Conservation (phyloP, 2,888 invertebrate genomes). For the Callinectes sapidus region DNA sequence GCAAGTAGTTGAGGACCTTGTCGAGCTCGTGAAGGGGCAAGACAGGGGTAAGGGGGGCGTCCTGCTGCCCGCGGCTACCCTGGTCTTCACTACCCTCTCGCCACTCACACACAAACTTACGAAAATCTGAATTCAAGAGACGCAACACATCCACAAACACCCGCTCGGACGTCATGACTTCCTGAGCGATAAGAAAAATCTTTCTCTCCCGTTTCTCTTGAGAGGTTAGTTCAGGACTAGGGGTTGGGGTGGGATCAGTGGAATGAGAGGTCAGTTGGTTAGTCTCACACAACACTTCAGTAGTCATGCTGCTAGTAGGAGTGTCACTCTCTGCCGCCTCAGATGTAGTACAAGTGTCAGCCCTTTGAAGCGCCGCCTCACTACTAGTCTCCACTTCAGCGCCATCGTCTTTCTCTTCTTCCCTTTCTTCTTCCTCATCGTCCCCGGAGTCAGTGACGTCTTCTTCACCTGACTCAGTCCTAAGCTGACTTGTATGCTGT, state of each 20-base stretch:
- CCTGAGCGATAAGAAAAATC: conserved; percentile 78
- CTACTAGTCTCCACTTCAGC: neutral
- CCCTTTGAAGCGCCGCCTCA: neutral
- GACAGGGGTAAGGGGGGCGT: conserved; percentile 76
- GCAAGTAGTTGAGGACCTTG: conserved; percentile 78
- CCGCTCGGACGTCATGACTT: conserved; percentile 79
- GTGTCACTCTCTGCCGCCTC: neutral
- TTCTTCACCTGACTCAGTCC: neutral
- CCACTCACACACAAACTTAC: conserved; percentile 75
- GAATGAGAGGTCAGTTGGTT: conserved; percentile 16
- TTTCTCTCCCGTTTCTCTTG: conserved; percentile 74
- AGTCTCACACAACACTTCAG: conserved; percentile 48
- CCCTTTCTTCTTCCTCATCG: conserved; percentile 17
- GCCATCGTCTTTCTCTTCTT: neutral
- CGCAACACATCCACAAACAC: conserved; percentile 79
- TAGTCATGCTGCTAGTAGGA: conserved; percentile 38
- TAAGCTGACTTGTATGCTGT: neutral
- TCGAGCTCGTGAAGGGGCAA: conserved; percentile 76
- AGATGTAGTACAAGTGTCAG: neutral
- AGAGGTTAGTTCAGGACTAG: conserved; percentile 52
- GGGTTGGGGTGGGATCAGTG: conserved; percentile 34
- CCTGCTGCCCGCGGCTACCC: conserved; percentile 36
- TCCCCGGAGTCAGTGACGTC: neutral
- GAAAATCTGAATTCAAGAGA: conserved; percentile 79
- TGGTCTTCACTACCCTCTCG: conserved; percentile 56